Evolutionary conservation across 2,113 vertebrate species (phyloP), one percentile per base, ranked within the genome.

Genomic region (Cebus imitator): DNA sequence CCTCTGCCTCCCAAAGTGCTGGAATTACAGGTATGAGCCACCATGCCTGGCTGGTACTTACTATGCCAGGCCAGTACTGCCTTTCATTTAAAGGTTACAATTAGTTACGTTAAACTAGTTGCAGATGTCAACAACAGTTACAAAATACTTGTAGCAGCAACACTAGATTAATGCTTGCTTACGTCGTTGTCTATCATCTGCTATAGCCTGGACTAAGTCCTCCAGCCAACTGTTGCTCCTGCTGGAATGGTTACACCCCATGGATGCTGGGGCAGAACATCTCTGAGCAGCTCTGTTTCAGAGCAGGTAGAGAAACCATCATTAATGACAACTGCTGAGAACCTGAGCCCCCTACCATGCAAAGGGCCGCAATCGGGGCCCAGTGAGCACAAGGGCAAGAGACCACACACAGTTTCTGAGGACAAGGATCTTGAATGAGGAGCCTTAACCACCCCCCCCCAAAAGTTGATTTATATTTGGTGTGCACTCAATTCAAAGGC

Each of bases 211-310:
- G 48, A 45, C 18, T 18, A 40, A 43, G 55, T 30, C 48, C 45
- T 61, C 37, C 4, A 45, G 58, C 6, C 6, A 18, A 50, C 21
- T 45, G 0, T 0, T 5, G 0, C 4, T 35, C 5, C 11, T 52
- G 14, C 16, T 3, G 27, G 17, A 48, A 83, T 0, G 13, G 68
- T 17, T 30, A 13, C 0, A 1, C 16, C 68, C 61, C 1, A 5
- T 0, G 2, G 35, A 21, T 2, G 6, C 8, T 1, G 30, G 16
- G 12, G 55, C 43, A 18, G 7, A 48, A 30, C 0, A 0, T 1
- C 30, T n/a, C 58, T 50, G 55, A 85, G 64, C 48, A 27, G 40
- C 48, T 25, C 40, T 17, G 14, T 20, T 11, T 61, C 61, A 32
- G 23, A 57, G 50, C 3, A 40, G 45, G 20, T 6, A 16, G 27